A percentile compares a stretch with the other conserved stretches of the same genome.
phyloP scores from a whole-genome alignment of 1,140 invertebrate species.

The Eumaeus atala region DNA sequence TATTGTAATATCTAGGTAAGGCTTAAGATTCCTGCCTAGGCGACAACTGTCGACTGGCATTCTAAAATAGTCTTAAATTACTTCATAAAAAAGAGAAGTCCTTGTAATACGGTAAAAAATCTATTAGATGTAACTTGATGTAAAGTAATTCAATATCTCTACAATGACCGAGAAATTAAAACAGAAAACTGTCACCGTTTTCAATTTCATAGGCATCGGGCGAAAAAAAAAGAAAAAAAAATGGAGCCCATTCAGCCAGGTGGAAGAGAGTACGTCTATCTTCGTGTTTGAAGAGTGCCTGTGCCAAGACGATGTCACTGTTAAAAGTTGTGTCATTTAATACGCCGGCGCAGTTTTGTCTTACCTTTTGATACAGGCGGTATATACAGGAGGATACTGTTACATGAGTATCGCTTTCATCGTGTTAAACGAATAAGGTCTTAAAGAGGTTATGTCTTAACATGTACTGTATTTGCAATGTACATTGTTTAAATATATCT shows the following conservation, averaged over 20 bases:
- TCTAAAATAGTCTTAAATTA: slow-evolving; percentile 1
- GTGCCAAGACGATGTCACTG: slow-evolving; percentile 48
- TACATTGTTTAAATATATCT: no score
- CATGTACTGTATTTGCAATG: no score
- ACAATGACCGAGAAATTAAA: slow-evolving; percentile 43
- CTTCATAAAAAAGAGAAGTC: neutral
- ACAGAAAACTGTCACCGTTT: slow-evolving; percentile 60
- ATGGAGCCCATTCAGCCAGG: no score
- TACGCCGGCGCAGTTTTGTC: neutral
- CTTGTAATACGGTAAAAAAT: slow-evolving; percentile 1
- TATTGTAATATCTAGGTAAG: no score
- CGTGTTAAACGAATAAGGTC: neutral
- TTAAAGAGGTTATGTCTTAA: no score
- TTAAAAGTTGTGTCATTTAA: slow-evolving; percentile 29
- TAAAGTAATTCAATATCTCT: slow-evolving; percentile 41
- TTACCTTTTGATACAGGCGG: slow-evolving; percentile 3
- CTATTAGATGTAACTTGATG: slow-evolving; percentile 22
- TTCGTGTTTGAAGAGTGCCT: no score
- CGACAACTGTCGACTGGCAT: neutral
- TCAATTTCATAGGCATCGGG: slow-evolving; percentile 46
- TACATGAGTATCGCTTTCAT: slow-evolving; percentile 3
- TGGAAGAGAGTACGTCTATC: no score
- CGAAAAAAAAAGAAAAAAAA: no score
- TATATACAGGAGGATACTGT: slow-evolving; percentile 4
- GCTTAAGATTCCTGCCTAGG: no score